Evolutionary conservation across 1,140 invertebrate species (phyloP), one percentile per base, ranked within the genome.

Genomic region (Microplitis mediator): DNA sequence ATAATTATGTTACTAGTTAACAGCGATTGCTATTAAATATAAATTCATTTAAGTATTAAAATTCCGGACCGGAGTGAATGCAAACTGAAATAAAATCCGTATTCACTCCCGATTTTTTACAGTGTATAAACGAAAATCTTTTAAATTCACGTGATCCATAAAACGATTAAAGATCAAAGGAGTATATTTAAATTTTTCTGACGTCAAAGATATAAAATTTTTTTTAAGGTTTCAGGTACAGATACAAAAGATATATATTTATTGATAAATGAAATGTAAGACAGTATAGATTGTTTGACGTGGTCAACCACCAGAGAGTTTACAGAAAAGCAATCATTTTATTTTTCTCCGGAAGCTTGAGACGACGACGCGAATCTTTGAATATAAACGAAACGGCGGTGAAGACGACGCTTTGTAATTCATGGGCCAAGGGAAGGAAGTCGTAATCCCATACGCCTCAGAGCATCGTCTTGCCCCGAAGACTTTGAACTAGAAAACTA

Each of bases 321-420:
- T 67, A 16, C 23, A 16, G 39, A 45, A 45, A 45, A 45, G 39
- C 56, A 3, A 34, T 52, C 35, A 16, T 69, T 69, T 63, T 58
- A 64, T 66, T 70, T 71, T 72, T 69, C 51, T 69, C 9, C 36
- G 23, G 14, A 36, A 66, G 16, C 35, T 56, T 71, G 66, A 58
- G 71, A 69, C 60, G 71, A 68, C 67, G 75, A 69, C 63, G 76
- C 71, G 75, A 77, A 79, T 77, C 76, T 80, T 76, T 81, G 80
- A 81, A 81, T 81, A 81, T 79, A 80, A 81, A 81, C 78, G 78
- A 67, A 67, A 67, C 65, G 50, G 36, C 11, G 36, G 32, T 14
- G 60, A 36, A 11, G 60, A 62, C 32, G 69, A 71, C 68, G 73
- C 75, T 81, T 81, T 81, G 79, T 77, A 81, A 80, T 79, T 80